Evolutionary conservation across 2,113 vertebrate species (phyloP), one percentile per base, ranked within the genome.

Genomic region (Ictalurus punctatus): DNA sequence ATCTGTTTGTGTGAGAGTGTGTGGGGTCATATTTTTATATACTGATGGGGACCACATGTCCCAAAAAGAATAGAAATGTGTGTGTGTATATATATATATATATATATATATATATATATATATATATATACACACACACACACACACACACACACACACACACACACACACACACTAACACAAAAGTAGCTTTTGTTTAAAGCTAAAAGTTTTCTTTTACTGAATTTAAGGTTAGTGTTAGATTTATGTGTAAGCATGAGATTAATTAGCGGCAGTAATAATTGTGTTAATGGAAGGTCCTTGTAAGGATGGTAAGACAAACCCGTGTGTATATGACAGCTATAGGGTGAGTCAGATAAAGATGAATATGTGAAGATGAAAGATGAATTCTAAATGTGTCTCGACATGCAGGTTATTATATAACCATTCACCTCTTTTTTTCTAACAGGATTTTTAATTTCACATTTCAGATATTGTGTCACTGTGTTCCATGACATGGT

Each of bases 341-440:
- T 30, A 52, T 65, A 56, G 34, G 8, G n/a, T 52, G 58, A 48
- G 13, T 16, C 14, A 40, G 73, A 79, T 27, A 19, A 48, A 25
- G 3, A 71, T 30, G 27, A 84, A 69, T 69, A 52, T 37, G 23
- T 44, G 13, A 27, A 25, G 34, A 80, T 69, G 23, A 83, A 71
- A 86, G 52, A 56, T 56, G 52, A 69, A 79, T 89, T 84, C 30
- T 34, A 65, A 65, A 79, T 63, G 73, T n/a, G 87, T 48, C 54
- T 34, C 8, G 44, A 84, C 69, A 59, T 78, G 71, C 82, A 52
- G 58, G 16, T 61, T 76, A 78, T 65, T 88, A 30, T 71, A 63
- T 61, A 63, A 25, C 34, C 58, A 44, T 44, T 63, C 37, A 19
- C 63, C 52, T 73, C 78, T 23, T 82, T 87, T 82, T 87, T 82